Evolutionary conservation across 2,797 vertebrate genomes (phyloP).

Genomic region (Capromys pilorides): DNA sequence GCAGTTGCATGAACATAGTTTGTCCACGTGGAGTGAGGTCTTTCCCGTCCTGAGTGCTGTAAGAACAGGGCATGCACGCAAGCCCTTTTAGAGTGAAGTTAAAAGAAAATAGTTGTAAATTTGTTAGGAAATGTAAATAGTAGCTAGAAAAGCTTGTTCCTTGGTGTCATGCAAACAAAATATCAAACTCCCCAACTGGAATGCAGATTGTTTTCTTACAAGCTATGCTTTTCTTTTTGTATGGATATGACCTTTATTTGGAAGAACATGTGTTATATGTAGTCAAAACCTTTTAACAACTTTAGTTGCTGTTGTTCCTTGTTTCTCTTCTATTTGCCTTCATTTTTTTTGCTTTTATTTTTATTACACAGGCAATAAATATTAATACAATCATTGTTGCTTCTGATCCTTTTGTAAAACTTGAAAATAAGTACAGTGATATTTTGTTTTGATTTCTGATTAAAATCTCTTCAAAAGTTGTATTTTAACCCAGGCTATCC

Average conservation of each 20-base stretch:
- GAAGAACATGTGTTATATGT: neutral
- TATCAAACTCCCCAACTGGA: neutral
- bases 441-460: neutral
- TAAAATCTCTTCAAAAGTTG: conserved; percentile 39
- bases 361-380: neutral
- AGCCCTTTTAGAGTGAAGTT: neutral
- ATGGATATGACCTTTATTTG: neutral
- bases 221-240: neutral
- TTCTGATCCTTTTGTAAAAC: neutral
- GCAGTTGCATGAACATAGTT: neutral
- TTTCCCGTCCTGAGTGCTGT: neutral
- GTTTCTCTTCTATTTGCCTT: neutral
- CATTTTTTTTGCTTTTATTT: neutral
- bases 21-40: neutral
- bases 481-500: neutral
- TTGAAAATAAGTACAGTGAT: neutral
- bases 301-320: neutral
- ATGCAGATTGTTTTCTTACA: neutral
- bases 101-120: neutral
- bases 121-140: neutral
- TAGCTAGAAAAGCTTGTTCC: neutral
- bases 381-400: neutral
- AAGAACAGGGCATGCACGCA: neutral
- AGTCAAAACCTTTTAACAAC: neutral
- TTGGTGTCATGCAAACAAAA: neutral